Evolutionary conservation across 2,113 vertebrate genomes (phyloP).

Genomic region (Ia io): DNA sequence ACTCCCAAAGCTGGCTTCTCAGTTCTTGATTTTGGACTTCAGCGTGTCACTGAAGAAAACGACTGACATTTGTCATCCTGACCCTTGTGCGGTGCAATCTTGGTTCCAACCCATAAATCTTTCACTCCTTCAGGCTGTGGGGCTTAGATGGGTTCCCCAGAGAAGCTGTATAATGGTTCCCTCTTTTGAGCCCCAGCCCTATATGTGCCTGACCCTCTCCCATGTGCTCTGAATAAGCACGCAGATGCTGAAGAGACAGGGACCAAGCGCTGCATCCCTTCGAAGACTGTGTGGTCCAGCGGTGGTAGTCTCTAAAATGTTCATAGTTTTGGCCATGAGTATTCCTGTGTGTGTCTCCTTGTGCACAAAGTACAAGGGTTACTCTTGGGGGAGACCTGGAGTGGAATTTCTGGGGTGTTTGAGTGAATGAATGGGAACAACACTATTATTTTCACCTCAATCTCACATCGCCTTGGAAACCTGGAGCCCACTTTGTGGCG

Average conservation of each 20-base stretch:
- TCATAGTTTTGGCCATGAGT: not conserved
- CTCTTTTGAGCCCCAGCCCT: not conserved
- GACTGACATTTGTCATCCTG: not conserved
- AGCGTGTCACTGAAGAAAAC: not conserved
- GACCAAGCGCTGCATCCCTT: rapidly evolving
- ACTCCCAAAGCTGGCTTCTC: not conserved
- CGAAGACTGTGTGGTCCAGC: not conserved
- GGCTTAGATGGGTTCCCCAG: not conserved
- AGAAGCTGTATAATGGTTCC: not conserved
- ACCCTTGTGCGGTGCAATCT: not conserved
- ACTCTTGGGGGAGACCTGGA: not conserved
- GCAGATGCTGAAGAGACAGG: not conserved
- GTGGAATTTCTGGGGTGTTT: not conserved
- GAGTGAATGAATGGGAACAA: not conserved
- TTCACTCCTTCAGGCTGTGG: not conserved
- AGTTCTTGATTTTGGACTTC: not conserved
- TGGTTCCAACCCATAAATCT: not conserved
- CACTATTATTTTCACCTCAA: too few species aligned
- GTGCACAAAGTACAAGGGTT: not conserved
- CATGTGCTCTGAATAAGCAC: not conserved
- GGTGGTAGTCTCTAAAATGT: too few species aligned
- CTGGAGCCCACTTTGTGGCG: not conserved
- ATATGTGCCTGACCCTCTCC: not conserved
- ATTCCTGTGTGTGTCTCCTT: not conserved
- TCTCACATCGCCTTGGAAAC: not conserved